Base-by-base conservation (phyloP, 1,140 invertebrate genomes). In the Nylanderia fulva region DNA sequence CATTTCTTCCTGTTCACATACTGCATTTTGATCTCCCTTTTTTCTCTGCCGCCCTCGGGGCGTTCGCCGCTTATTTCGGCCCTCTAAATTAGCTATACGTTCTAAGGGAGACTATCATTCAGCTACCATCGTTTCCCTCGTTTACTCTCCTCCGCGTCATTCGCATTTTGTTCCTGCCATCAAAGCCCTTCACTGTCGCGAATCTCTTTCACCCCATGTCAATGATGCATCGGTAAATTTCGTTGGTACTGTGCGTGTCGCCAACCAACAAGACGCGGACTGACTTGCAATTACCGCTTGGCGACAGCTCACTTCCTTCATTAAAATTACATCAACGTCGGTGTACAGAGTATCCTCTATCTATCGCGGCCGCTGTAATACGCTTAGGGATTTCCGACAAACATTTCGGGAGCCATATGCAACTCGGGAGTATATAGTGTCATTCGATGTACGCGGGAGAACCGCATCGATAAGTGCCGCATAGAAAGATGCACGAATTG, bases 291-390 rank as follows among this genome's bases (percentile, higher is more conserved):
- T 91, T 87, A 86, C 68, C 79, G 63, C 85, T 87, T 72, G 48
- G 63, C 82, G 68, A 77, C 83, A 36, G 15, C 58, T 7, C 21
- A 33, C 29, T 83, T 72, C 77, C 83, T 86, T 90, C 89, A 84
- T 90, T 90, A 90, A 90, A 90, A 90, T 87, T 84, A 84, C 89
- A 86, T 90, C 86, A 90, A 84, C 89, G 88, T 87, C 82, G 33
- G 39, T 82, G 54, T 68, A 85, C 33, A 82, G 56, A 87, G 75
- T 82, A 82, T 72, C 42, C n/a, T 85, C 84, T 83, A 85, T 79
- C 83, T 86, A 86, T 18, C 58, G 21, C 76, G 39, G 61, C 33
- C 63, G 54, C 56, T 89, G 75, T 89, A 90, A 89, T 85, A 69
- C 54, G 85, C 79, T 90, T 86, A 76, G 80, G 69, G 69, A 89